Base-by-base conservation (phyloP, 2,797 vertebrate genomes). In the Myripristis jacobus region DNA sequence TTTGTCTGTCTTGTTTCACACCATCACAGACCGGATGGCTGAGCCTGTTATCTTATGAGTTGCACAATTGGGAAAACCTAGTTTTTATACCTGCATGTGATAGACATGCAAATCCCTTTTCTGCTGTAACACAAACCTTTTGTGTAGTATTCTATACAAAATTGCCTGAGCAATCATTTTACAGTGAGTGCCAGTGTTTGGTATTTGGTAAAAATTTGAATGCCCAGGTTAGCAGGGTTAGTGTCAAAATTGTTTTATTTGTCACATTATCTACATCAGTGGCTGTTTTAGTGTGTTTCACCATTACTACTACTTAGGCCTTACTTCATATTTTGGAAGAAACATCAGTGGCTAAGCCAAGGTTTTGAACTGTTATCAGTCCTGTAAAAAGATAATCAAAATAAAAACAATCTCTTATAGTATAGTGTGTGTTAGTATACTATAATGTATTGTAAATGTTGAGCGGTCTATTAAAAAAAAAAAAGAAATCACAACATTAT, bases 41-140 rank as follows among this genome's bases (percentile, higher is more conserved):
- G 48, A 80, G 73, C 67, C 52, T 36, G 59, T 77, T 52, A 73
- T 50, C 57, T 73, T 66, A 63, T 84, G 82, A 70, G 52, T 44
- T 53, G 51, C 65, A 67, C 29, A 36, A 41, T 43, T 18, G 47
- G n/a, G 62, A 7, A 57, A 34, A 38, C 13, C 12, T 41, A 1
- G 12, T 41, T 16, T 12, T 41, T 41, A 13, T 13, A 41, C 38
- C 15, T 41, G 13, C 12, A 41, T 41, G 15, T 29, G 27, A 62
- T 12, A 9, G 2, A 44, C 38, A 13, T 47, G 10, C 6, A 55
- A 11, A 34, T 62, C 36, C n/a, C 3, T 13, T 41, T 41, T 41
- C 38, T 15, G 1, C 38, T 38, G 9, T 10, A 38, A 15, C 3
- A 41, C 15, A 15, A 41, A 41, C 38, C 12, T 41, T 41, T 41